These are phyloP conservation scores for Gastrophryne carolinensis DNA, from an alignment of 2,797 vertebrate species.

Conservation along the genomic window DNA sequence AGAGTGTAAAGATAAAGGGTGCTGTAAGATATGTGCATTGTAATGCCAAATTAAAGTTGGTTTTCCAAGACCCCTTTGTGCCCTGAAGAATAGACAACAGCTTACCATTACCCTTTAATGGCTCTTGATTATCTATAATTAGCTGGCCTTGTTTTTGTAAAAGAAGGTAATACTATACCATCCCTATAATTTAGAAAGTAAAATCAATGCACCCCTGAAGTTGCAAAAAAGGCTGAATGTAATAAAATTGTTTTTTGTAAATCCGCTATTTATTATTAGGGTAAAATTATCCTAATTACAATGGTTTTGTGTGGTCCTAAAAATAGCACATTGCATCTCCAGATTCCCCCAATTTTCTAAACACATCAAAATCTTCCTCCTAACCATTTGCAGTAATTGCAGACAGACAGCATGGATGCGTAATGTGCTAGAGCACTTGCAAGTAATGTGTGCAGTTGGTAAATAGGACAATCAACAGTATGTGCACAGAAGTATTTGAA, in stretches of 20 bases:
- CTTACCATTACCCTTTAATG: constrained; percentile 59
- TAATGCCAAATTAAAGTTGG: not conserved
- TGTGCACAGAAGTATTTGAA: constrained; percentile 40
- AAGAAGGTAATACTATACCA: constrained; percentile 66
- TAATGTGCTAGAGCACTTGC: constrained; percentile 47
- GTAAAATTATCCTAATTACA: constrained; percentile 44
- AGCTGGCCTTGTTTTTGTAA: constrained; percentile 65
- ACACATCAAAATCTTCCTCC: constrained; percentile 40
- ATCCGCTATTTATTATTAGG: constrained; percentile 46
- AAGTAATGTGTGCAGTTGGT: constrained; percentile 54
- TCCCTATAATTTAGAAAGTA: constrained; percentile 34
- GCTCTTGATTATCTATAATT: constrained; percentile 66
- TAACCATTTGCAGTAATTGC: constrained; percentile 49
- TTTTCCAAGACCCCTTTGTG: constrained; percentile 25
- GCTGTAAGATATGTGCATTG: not conserved
- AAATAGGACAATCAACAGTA: constrained; percentile 51
- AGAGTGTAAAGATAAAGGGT: not conserved
- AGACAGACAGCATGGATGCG: constrained; percentile 49
- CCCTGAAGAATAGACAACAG: constrained; percentile 58
- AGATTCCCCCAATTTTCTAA: constrained; percentile 40
- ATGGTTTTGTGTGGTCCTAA: constrained; percentile 34
- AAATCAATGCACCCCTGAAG: constrained; percentile 51
- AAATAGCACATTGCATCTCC: constrained; percentile 39
- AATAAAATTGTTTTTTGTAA: constrained; percentile 58
- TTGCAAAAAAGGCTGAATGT: constrained; percentile 61